Evolutionary conservation across 2,113 vertebrate species (phyloP).

Genomic region (Larimichthys polyactis): DNA sequence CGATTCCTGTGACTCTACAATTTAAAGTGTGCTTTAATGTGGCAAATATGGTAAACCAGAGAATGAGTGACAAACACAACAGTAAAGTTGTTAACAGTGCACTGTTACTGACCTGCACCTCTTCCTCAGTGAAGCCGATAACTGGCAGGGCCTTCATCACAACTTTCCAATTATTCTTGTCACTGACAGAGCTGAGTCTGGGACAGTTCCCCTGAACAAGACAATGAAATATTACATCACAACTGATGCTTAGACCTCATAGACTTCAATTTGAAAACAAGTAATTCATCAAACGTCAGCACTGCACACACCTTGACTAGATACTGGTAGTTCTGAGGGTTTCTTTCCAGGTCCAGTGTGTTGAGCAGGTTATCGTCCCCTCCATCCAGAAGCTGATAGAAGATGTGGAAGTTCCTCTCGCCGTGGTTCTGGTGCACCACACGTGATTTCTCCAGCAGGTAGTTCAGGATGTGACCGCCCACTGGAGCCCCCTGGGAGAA

Average conservation of each 20-base stretch:
- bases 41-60: constrained; percentile 6
- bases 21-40: constrained; percentile 2
- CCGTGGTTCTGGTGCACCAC: constrained; percentile 98
- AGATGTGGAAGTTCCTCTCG: constrained; percentile 98
- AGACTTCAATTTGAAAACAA: constrained; percentile 2
- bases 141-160: constrained; percentile 90
- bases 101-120: constrained; percentile 90
- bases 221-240: constrained; percentile 1
- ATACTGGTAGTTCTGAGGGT: constrained; percentile 92
- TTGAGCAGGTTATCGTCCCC: constrained; percentile 89
- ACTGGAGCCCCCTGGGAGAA: constrained; percentile 90
- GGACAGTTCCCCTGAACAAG: constrained; percentile 92
- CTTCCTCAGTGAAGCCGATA: constrained; percentile 91
- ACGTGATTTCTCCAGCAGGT: constrained; percentile 97
- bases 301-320: constrained; percentile 90
- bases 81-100: background rate
- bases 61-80: background rate
- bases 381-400: constrained; percentile 97
- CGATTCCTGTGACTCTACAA: background rate
- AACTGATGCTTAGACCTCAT: background rate
- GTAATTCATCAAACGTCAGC: background rate
- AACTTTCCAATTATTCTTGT: constrained; percentile 95
- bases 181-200: constrained; percentile 95
- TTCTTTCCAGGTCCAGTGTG: constrained; percentile 90
- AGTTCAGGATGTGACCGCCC: constrained; percentile 97